A percentile compares a stretch with the other conserved stretches of the same genome.
These are phyloP conservation scores for Suricata suricatta DNA, from an alignment of 2,113 vertebrate genomes.

Conservation along the genomic window DNA sequence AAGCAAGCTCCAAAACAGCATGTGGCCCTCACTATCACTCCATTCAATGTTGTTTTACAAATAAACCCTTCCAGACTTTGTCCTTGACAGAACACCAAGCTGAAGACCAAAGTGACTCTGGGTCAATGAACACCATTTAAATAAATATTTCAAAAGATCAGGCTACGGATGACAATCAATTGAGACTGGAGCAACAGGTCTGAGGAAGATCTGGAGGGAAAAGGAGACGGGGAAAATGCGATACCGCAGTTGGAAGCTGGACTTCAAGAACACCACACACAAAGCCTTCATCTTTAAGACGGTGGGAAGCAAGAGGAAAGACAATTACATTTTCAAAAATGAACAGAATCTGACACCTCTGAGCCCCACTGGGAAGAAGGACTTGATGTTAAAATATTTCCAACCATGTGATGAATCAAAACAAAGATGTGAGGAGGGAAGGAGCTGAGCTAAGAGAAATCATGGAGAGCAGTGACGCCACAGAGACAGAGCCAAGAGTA, in stretches of 20 bases:
- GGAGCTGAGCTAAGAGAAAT: background rate
- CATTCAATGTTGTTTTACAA: background rate
- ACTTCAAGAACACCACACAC: background rate
- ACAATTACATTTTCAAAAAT: background rate
- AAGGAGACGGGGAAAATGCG: background rate
- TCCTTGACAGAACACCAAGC: background rate
- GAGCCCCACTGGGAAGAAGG: background rate
- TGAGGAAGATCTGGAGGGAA: background rate
- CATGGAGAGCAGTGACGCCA: too few species aligned
- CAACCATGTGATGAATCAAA: background rate
- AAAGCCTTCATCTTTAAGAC: background rate
- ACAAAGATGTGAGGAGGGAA: background rate
- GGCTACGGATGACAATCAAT: background rate
- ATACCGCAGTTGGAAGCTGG: background rate
- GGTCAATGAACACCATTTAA: background rate
- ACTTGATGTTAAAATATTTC: background rate
- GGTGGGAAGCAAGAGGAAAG: background rate
- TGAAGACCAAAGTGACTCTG: background rate
- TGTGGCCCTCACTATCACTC: background rate
- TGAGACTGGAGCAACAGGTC: background rate
- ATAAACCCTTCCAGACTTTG: slow-evolving; percentile 1
- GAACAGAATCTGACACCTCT: background rate
- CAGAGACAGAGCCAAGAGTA: fast-evolving
- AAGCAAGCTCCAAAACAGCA: background rate
- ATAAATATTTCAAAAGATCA: slow-evolving; percentile 26